Evolutionary conservation across 1,140 invertebrate genomes (phyloP).

Genomic region (Camponotus pennsylvanicus): DNA sequence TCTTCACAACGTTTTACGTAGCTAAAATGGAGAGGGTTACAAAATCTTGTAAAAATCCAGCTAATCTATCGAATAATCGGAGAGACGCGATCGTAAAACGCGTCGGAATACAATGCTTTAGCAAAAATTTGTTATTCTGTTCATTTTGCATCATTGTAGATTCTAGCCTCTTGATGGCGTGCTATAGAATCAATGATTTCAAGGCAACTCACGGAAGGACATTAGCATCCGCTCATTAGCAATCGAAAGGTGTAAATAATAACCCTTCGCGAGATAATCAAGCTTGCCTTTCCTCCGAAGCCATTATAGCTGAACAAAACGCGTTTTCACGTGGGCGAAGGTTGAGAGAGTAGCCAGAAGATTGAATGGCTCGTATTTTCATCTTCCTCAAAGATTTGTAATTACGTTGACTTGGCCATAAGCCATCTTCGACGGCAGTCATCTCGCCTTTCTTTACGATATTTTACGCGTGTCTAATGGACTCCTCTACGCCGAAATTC

Average conservation of each 20-base stretch:
- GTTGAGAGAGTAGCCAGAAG: slow-evolving; percentile 6
- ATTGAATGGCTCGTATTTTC: neutral
- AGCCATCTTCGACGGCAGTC: neutral
- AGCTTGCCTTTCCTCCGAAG: neutral
- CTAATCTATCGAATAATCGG: neutral
- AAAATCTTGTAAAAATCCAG: neutral
- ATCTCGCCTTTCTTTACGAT: neutral
- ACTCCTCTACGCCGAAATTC: slow-evolving; percentile 10
- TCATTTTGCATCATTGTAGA: neutral
- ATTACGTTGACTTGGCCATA: neutral
- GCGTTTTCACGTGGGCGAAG: neutral
- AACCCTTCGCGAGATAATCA: neutral
- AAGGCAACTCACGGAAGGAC: neutral
- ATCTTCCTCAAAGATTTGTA: neutral
- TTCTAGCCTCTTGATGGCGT: neutral
- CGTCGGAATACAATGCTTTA: neutral
- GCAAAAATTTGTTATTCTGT: neutral
- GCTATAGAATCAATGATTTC: neutral
- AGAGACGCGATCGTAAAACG: neutral
- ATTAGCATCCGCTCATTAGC: slow-evolving; percentile 1
- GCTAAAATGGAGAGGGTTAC: neutral
- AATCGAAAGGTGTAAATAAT: neutral
- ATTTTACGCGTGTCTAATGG: neutral
- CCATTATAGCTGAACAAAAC: neutral
- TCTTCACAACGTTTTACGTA: neutral